Conservation (phyloP, 2,113 vertebrate species). For the Orientallactaga bullata region DNA sequence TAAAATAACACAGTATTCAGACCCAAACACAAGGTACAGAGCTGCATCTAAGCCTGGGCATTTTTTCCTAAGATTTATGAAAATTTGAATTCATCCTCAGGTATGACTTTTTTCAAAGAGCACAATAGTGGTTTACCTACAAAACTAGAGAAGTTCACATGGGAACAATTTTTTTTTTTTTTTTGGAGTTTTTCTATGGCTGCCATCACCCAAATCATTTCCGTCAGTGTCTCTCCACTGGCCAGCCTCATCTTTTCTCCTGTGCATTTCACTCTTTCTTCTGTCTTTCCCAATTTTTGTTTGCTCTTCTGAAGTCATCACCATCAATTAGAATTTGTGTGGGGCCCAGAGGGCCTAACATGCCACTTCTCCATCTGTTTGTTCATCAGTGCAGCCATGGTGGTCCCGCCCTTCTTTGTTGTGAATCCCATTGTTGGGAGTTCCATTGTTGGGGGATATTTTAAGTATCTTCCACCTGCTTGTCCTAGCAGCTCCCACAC, state of each 20-base stretch:
- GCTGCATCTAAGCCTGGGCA: background rate
- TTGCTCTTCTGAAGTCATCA: conserved; percentile 67
- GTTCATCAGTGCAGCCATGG: background rate
- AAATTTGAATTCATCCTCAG: background rate
- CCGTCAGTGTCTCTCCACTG: background rate
- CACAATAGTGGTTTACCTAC: background rate
- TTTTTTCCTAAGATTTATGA: background rate
- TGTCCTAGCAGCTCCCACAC: background rate
- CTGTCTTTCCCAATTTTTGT: conserved; percentile 70
- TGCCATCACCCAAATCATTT: background rate
- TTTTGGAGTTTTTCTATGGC: conserved; percentile 13
- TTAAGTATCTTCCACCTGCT: conserved; percentile 34
- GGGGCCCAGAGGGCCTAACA: background rate
- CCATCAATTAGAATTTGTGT: conserved; percentile 56
- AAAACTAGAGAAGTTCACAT: background rate
- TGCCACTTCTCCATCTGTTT: conserved; percentile 73
- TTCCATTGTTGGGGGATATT: conserved; percentile 31
- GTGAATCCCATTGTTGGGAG: conserved; percentile 1
- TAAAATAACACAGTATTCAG: background rate
- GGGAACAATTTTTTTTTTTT: background rate
- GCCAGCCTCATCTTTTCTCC: background rate
- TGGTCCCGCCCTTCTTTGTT: conserved; percentile 28
- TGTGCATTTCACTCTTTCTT: conserved; percentile 51
- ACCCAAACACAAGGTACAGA: background rate
- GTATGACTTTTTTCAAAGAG: background rate